Percentiles rank a stretch among this genome's conserved stretches.
phyloP scores from a whole-genome alignment of 2,797 vertebrate species.

The Halcyon badia region DNA sequence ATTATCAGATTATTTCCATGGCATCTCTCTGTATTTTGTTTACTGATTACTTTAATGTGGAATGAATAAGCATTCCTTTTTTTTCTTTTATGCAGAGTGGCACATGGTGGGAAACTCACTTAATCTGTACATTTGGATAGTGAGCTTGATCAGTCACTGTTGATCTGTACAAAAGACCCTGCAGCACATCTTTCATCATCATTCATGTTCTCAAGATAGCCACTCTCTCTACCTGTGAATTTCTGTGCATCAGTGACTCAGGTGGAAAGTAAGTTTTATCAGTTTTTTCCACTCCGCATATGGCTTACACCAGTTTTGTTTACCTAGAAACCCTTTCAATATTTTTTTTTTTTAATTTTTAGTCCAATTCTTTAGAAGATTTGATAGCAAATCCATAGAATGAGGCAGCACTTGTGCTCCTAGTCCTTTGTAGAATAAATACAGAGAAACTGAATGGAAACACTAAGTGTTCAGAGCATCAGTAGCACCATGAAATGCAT shows the following conservation, averaged over 20 bases:
- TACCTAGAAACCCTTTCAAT: background rate
- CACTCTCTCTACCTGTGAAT: background rate
- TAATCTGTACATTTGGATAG: background rate
- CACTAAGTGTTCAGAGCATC: background rate
- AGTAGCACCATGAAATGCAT: accelerated
- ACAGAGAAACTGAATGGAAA: background rate
- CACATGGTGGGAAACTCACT: background rate
- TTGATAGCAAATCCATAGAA: background rate
- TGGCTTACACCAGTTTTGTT: accelerated
- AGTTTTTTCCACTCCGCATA: background rate
- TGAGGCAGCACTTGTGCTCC: background rate
- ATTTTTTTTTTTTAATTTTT: background rate
- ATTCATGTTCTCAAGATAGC: background rate
- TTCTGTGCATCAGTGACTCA: background rate
- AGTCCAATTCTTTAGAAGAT: background rate
- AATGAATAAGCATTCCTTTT: background rate
- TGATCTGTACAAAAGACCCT: accelerated
- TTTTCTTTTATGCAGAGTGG: background rate
- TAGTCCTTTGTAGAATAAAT: background rate
- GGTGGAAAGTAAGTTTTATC: background rate
- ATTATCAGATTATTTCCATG: background rate
- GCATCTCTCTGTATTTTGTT: background rate
- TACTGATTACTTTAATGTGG: background rate
- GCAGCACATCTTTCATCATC: background rate
- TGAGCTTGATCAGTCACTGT: background rate